Conservation (phyloP, 2,113 vertebrate species). For the Hemicordylus capensis region DNA sequence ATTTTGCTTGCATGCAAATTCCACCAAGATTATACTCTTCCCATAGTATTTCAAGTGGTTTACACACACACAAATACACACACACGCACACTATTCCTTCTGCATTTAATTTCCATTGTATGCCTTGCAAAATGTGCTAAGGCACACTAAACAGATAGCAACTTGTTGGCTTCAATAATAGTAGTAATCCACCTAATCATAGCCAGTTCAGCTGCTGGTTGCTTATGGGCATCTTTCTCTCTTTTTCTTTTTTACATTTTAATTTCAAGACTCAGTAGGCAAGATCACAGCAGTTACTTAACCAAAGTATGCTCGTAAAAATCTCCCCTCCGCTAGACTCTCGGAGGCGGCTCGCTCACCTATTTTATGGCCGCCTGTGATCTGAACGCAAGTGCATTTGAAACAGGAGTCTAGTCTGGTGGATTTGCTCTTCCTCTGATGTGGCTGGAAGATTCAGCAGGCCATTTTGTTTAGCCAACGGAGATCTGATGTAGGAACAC, state of each 20-base stretch:
- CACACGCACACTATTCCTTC: constrained; percentile 27
- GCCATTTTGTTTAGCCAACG: not conserved
- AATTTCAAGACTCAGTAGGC: constrained; percentile 73
- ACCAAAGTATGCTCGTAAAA: constrained; percentile 63
- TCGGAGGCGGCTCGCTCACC: not conserved
- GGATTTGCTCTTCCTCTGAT: constrained; percentile 40
- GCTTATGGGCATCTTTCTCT: constrained; percentile 59
- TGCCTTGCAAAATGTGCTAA: constrained; percentile 58
- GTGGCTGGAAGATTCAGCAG: not conserved
- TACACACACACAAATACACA: no score
- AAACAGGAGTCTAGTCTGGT: constrained; percentile 47
- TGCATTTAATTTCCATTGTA: constrained; percentile 50
- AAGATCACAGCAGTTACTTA: constrained; percentile 70
- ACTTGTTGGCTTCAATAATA: constrained; percentile 70
- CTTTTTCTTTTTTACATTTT: constrained; percentile 51
- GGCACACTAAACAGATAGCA: constrained; percentile 66
- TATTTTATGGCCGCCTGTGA: constrained; percentile 59
- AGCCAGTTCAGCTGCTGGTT: constrained; percentile 64
- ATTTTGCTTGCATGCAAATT: constrained; percentile 42
- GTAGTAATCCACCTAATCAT: constrained; percentile 71
- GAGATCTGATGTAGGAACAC: not conserved
- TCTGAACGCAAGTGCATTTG: constrained; percentile 34
- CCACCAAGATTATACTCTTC: constrained; percentile 38
- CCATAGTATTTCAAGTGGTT: constrained; percentile 41
- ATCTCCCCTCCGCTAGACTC: constrained; percentile 39